Evolutionary conservation across 2,113 vertebrate species (phyloP).

Genomic region (Pteruthius melanotis): DNA sequence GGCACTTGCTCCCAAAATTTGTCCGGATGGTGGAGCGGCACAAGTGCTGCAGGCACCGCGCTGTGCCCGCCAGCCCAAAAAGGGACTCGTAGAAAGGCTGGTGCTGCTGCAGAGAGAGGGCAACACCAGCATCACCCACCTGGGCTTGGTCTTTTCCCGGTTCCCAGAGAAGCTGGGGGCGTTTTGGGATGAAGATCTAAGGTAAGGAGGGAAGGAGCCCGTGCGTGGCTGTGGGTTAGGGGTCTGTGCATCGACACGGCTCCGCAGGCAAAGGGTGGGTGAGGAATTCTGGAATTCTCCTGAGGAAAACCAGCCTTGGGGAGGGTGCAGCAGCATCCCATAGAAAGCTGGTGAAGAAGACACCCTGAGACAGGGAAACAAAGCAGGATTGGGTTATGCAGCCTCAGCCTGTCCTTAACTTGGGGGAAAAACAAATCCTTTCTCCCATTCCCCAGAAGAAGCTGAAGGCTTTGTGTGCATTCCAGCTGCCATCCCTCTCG

Average conservation of each 20-base stretch:
- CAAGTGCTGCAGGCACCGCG: constrained; percentile 68
- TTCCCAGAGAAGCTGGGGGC: neutral
- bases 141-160: rapidly evolving
- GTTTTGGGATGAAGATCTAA: neutral
- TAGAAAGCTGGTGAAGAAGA: rapidly evolving
- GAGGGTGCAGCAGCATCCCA: neutral
- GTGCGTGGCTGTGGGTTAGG: rapidly evolving
- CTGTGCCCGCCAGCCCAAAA: constrained; percentile 26
- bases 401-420: neutral
- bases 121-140: too few species aligned
- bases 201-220: neutral
- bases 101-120: constrained; percentile 59
- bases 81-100: constrained; percentile 72
- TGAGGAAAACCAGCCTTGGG: neutral
- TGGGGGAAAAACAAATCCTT: neutral
- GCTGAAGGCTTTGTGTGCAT: neutral
- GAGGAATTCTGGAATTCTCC: neutral
- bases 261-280: neutral
- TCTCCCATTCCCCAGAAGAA: rapidly evolving
- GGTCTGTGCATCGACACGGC: rapidly evolving
- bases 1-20: constrained; percentile 48
- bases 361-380: neutral
- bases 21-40: constrained; percentile 64
- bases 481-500: rapidly evolving
- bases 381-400: neutral